A percentile compares a stretch with the other conserved stretches of the same genome.
Evolutionary conservation across 2,888 invertebrate species (phyloP).

Genomic region (Xanthorhoe spadicearia): DNA sequence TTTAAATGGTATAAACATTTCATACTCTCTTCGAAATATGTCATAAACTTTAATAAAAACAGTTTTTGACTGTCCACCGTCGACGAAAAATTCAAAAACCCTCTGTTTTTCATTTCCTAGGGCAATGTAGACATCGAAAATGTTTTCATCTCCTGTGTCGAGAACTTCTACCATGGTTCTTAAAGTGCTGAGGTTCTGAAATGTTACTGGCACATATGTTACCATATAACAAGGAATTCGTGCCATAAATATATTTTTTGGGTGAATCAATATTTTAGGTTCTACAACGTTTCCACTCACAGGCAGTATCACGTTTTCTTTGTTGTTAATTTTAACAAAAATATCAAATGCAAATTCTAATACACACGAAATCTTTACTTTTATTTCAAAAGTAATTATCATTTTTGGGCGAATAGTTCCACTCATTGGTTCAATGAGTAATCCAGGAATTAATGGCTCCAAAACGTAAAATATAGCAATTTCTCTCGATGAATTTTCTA

Average conservation of each 20-base stretch:
- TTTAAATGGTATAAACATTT: conserved; percentile 84
- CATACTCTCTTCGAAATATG: conserved; percentile 77
- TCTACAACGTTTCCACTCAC: conserved; percentile 79
- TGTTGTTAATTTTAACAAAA: conserved; percentile 73
- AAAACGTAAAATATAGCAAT: conserved; percentile 79
- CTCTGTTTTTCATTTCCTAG: conserved; percentile 69
- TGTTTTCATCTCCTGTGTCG: conserved; percentile 68
- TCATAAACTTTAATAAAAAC: conserved; percentile 72
- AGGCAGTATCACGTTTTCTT: conserved; percentile 71
- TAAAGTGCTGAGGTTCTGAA: conserved; percentile 67
- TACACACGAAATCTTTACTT: conserved; percentile 71
- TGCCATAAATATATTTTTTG: conserved; percentile 77
- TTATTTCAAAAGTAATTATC: conserved; percentile 75
- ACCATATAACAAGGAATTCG: conserved; percentile 76
- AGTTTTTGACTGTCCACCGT: conserved; percentile 68
- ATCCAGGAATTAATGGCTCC: conserved; percentile 75
- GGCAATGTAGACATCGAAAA: conserved; percentile 67
- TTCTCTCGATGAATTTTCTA: conserved; percentile 83
- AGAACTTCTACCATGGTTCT: conserved; percentile 64
- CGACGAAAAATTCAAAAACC: conserved; percentile 62
- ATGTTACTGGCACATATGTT: conserved; percentile 69
- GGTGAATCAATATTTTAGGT: conserved; percentile 78
- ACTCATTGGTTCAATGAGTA: conserved; percentile 77
- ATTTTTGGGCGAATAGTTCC: conserved; percentile 82
- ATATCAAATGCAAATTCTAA: conserved; percentile 73